Evolutionary conservation across 1,140 invertebrate genomes (phyloP).

Genomic region (Dendroctonus ponderosae): DNA sequence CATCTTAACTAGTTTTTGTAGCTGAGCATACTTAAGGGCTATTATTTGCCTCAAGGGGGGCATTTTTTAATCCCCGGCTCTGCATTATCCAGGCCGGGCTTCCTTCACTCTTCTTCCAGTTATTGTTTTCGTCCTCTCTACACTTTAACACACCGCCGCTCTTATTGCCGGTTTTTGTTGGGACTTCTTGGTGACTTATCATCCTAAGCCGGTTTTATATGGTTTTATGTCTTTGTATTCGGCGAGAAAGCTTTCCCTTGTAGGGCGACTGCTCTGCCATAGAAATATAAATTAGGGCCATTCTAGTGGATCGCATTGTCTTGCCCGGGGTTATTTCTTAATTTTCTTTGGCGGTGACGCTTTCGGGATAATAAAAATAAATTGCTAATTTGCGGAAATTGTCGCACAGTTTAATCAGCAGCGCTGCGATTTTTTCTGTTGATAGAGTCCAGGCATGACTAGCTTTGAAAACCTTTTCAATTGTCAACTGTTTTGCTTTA

Average conservation of each 20-base stretch:
- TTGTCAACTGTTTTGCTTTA: no score
- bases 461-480: no score
- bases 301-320: conserved; percentile 15
- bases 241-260: conserved; percentile 9
- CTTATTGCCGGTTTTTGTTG: conserved; percentile 16
- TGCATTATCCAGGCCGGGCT: conserved; percentile 2
- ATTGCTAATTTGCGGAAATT: no score
- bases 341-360: not conserved
- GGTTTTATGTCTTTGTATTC: conserved; percentile 15
- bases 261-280: conserved; percentile 2
- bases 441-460: no score
- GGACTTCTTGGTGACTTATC: conserved; percentile 13
- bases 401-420: no score
- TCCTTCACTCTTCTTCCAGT: not conserved
- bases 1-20: no score
- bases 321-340: conserved; percentile 5
- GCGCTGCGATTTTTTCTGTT: no score
- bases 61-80: conserved; percentile 2
- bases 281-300: conserved; percentile 16
- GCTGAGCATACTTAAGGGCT: no score
- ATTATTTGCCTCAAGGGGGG: no score
- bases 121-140: conserved; percentile 8
- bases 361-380: no score
- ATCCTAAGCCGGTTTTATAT: conserved; percentile 19
- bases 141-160: conserved; percentile 4